phyloP scores from a whole-genome alignment of 2,113 vertebrate species.

The Oxygymnocypris stewartii region DNA sequence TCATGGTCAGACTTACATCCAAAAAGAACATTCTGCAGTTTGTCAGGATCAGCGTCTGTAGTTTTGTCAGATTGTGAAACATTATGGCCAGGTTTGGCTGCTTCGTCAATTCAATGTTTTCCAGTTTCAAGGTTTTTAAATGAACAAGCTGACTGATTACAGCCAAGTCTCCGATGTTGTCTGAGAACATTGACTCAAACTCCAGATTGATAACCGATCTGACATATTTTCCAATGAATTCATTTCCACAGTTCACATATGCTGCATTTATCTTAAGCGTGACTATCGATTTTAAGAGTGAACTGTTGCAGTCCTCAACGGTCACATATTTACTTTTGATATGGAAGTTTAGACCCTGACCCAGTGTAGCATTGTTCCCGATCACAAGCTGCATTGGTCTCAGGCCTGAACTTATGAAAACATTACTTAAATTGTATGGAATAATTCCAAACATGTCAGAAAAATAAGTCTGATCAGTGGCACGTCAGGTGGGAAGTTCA shows the following conservation, averaged over 20 bases:
- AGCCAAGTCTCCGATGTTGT: constrained; percentile 13
- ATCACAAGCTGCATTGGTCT: constrained; percentile 21
- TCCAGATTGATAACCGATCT: constrained; percentile 8
- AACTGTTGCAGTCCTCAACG: constrained; percentile 9
- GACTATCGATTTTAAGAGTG: neutral
- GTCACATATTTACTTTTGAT: constrained; percentile 23
- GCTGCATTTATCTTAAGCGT: neutral
- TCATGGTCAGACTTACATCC: constrained; percentile 62
- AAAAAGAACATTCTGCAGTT: constrained; percentile 71
- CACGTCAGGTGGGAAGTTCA: neutral
- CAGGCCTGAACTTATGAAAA: neutral
- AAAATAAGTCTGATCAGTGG: too few relatives aligned
- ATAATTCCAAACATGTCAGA: constrained; percentile 30
- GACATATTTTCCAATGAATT: constrained; percentile 38
- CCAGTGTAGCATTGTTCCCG: neutral
- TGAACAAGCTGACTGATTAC: constrained; percentile 42
- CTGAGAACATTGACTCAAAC: neutral
- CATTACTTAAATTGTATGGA: constrained; percentile 17
- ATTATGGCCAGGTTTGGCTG: constrained; percentile 54
- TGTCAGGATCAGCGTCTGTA: constrained; percentile 62
- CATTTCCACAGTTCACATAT: constrained; percentile 1
- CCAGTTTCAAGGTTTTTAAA: constrained; percentile 66
- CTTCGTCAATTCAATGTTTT: constrained; percentile 69
- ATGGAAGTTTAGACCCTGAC: neutral
- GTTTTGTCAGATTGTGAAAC: constrained; percentile 41